Conservation (phyloP, 2,888 invertebrate species). For the Callinectes sapidus region DNA sequence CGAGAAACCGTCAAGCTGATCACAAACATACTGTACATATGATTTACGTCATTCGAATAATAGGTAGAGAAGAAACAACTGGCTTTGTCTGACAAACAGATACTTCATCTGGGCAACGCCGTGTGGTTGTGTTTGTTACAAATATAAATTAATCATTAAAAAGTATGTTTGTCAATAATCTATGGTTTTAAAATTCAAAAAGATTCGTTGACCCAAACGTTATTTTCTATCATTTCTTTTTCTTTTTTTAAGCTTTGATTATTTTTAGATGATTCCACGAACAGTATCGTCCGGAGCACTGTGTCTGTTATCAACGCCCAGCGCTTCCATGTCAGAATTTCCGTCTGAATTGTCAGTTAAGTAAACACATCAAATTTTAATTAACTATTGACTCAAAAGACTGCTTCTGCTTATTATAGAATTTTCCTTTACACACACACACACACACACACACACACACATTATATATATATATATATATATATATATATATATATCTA, state of each 20-base stretch:
- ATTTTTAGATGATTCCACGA: background rate
- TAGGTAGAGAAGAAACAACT: too few species aligned
- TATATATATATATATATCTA: background rate
- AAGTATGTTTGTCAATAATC: background rate
- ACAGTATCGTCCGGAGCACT: background rate
- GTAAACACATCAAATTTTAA: background rate
- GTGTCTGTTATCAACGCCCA: background rate
- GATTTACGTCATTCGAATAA: too few species aligned
- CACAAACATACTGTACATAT: too few species aligned
- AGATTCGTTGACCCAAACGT: background rate
- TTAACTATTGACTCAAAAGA: background rate
- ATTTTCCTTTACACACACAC: background rate
- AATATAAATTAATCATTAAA: background rate
- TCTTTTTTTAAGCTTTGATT: background rate
- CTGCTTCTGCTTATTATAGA: background rate
- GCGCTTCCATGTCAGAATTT: background rate
- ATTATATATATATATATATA: background rate
- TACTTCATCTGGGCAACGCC: too few species aligned
- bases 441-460: background rate
- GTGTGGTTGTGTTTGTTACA: too few species aligned
- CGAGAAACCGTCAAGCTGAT: too few species aligned
- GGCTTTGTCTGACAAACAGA: too few species aligned
- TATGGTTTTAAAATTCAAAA: background rate
- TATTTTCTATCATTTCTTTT: background rate
- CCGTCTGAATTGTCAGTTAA: slow-evolving; percentile 1